Percentiles rank a stretch among this genome's conserved stretches.
phyloP scores from a whole-genome alignment of 2,113 vertebrate genomes.

The Pelmatolapia mariae region DNA sequence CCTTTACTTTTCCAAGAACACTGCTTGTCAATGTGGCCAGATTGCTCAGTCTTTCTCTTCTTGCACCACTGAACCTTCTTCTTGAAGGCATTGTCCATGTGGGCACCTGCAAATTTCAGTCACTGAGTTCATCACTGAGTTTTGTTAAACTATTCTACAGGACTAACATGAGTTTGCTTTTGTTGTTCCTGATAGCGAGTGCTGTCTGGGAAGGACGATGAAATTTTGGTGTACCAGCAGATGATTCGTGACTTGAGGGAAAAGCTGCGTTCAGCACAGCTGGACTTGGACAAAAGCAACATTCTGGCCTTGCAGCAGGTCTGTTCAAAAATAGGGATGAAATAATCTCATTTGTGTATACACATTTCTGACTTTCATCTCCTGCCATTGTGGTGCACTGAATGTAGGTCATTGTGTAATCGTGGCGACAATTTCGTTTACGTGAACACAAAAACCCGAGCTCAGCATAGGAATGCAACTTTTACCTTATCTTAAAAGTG shows the following conservation, averaged over 20 bases:
- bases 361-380: not conserved
- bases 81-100: not conserved
- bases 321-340: not conserved
- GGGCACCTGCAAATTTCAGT: not conserved
- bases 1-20: not conserved
- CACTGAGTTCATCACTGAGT: not conserved
- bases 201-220: conserved; percentile 88
- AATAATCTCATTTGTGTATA: not conserved
- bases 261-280: conserved; percentile 80
- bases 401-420: not conserved
- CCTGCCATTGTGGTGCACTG: not conserved
- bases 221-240: conserved; percentile 87
- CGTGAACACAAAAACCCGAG: not conserved
- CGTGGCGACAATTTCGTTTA: not conserved
- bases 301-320: conserved; percentile 91
- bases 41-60: not conserved
- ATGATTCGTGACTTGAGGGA: conserved; percentile 83
- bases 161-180: not conserved
- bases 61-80: not conserved
- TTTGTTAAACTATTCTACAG: not conserved
- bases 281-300: conserved; percentile 89
- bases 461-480: not conserved
- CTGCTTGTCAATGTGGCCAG: not conserved
- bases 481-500: not conserved
- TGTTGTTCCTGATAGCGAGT: conserved; percentile 69